Conservation (phyloP, 1,140 invertebrate genomes). For the Eubasilissa regina region DNA sequence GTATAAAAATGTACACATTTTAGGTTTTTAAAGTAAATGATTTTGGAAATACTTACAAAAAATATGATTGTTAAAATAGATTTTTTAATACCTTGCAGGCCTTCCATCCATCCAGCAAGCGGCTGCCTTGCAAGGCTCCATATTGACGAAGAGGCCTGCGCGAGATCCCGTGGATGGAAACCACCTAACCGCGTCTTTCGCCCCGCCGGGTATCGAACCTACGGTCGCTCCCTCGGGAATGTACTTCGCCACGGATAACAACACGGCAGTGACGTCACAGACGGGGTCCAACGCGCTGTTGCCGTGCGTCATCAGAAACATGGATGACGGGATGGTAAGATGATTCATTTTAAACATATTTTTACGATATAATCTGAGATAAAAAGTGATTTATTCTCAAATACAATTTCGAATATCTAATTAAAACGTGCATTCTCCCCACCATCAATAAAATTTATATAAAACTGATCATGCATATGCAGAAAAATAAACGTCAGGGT, state of each 20-base stretch:
- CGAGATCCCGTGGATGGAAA: conserved; percentile 62
- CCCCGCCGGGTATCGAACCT: conserved; percentile 63
- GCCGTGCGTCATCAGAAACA: conserved; percentile 86
- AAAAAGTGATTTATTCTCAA: too few relatives aligned
- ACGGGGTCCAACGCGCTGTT: conserved; percentile 86
- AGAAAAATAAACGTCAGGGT: too few relatives aligned
- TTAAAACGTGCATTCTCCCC: too few relatives aligned
- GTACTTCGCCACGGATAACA: conserved; percentile 87
- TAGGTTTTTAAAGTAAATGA: too few relatives aligned
- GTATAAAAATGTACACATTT: too few relatives aligned
- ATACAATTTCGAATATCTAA: too few relatives aligned
- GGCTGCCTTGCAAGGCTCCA: conserved; percentile 51
- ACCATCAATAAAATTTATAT: too few relatives aligned
- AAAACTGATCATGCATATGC: too few relatives aligned
- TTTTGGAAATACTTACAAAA: too few relatives aligned
- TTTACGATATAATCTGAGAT: too few relatives aligned
- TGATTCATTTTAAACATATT: conserved; percentile 3
- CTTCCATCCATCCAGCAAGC: conserved; percentile 39
- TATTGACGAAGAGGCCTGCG: conserved; percentile 54
- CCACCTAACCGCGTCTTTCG: conserved; percentile 69
- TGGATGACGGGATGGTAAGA: conserved; percentile 89
- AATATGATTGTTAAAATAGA: too few relatives aligned
- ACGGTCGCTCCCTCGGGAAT: conserved; percentile 67
- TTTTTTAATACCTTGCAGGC: conserved; percentile 37
- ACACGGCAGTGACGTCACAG: conserved; percentile 84